Evolutionary conservation across 64 coral and sea anemone genomes (phyloP).

Genomic region (Trachythela sp.): DNA sequence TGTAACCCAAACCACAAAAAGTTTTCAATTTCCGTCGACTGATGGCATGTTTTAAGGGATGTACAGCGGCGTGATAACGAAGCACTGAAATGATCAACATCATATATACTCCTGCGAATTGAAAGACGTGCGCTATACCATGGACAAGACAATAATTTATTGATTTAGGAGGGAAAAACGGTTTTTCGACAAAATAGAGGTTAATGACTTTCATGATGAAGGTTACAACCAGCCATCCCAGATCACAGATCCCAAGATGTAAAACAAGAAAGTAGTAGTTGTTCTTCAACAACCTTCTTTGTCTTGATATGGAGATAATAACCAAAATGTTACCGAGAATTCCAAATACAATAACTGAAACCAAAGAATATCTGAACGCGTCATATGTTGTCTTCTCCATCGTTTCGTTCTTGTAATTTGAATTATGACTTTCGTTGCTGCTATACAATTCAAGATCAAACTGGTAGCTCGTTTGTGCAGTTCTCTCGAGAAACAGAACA

Average conservation of each 20-base stretch:
- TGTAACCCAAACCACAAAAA: constrained; percentile 10
- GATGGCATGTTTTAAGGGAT: too few relatives aligned
- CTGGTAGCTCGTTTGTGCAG: too few relatives aligned
- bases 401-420: too few relatives aligned
- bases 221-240: not conserved
- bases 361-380: too few relatives aligned
- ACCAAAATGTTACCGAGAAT: not conserved
- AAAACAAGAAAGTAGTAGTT: not conserved
- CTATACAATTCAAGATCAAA: too few relatives aligned
- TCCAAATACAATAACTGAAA: not conserved
- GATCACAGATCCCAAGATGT: not conserved
- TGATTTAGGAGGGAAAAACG: not conserved
- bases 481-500: too few relatives aligned
- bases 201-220: too few relatives aligned
- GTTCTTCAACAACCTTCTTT: not conserved
- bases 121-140: not conserved
- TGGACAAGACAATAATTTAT: not conserved
- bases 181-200: not conserved
- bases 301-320: not conserved
- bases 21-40: too few relatives aligned
- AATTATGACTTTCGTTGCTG: too few relatives aligned
- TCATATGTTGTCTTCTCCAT: too few relatives aligned
- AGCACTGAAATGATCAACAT: constrained; percentile 29
- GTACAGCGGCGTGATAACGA: constrained; percentile 6
- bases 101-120: not conserved